phyloP scores from a whole-genome alignment of 2,888 invertebrate species.

The Mimas tiliae region DNA sequence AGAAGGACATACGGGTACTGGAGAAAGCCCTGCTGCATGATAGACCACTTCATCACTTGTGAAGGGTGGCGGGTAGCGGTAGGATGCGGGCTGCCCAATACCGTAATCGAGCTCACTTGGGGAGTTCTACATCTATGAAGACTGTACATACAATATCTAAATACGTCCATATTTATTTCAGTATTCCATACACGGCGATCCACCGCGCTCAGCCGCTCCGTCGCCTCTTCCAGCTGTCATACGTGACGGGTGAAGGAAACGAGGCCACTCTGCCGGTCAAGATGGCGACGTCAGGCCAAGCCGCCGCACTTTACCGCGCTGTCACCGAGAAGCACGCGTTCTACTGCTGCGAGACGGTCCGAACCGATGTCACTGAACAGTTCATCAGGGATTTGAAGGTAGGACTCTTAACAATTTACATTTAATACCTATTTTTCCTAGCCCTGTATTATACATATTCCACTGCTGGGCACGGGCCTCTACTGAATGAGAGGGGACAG shows the following conservation, averaged over 20 bases:
- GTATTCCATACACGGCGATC: conserved; percentile 93
- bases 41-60: too few relatives aligned
- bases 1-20: too few relatives aligned
- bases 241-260: conserved; percentile 88
- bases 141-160: not conserved
- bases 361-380: conserved; percentile 94
- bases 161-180: conserved; percentile 56
- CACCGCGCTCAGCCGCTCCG: conserved; percentile 91
- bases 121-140: too few relatives aligned
- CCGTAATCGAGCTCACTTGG: too few relatives aligned
- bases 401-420: conserved; percentile 30
- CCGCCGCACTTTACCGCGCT: conserved; percentile 92
- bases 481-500: too few relatives aligned
- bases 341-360: conserved; percentile 96
- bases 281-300: conserved; percentile 91
- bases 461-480: too few relatives aligned
- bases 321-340: conserved; percentile 97
- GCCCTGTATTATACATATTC: too few relatives aligned
- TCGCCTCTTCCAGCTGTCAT: conserved; percentile 90
- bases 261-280: conserved; percentile 90
- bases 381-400: conserved; percentile 94
- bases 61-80: too few relatives aligned
- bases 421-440: too few relatives aligned
- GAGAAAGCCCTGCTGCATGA: too few relatives aligned
- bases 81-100: too few relatives aligned